Conservation (phyloP, 2,888 invertebrate species). For the Tanytarsus gracilentus region DNA sequence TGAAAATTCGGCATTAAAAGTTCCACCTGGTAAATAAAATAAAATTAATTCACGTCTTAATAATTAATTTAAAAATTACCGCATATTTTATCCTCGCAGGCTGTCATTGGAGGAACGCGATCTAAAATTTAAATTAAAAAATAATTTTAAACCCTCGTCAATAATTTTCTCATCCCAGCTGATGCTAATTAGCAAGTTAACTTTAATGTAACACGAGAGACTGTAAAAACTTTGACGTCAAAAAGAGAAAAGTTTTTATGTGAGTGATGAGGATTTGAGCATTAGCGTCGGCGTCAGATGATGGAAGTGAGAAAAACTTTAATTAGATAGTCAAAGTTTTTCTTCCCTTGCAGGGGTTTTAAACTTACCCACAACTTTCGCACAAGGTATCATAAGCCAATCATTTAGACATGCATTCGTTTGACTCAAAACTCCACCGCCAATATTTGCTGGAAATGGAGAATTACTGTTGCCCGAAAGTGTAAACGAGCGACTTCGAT, state of each 20-base stretch:
- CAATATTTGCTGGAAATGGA: constrained; percentile 51
- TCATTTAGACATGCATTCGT: constrained; percentile 65
- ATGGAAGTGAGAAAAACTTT: not conserved
- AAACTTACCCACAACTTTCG: constrained; percentile 40
- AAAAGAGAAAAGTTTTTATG: no score
- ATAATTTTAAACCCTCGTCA: not conserved
- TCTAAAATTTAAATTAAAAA: constrained; percentile 30
- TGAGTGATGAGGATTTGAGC: no score
- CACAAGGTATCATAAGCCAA: constrained; percentile 73
- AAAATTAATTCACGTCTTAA: constrained; percentile 5
- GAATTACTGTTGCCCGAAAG: constrained; percentile 67
- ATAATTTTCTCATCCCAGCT: no score
- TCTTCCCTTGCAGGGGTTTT: not conserved
- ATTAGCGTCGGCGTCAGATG: no score
- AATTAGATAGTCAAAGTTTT: not conserved
- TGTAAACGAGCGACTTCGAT: constrained; percentile 64
- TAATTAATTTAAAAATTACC: constrained; percentile 7
- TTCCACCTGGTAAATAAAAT: constrained; percentile 50
- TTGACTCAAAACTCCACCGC: constrained; percentile 53
- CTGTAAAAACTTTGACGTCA: no score
- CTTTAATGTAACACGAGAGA: no score
- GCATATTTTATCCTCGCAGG: constrained; percentile 72
- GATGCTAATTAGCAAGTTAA: no score
- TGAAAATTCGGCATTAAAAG: constrained; percentile 64
- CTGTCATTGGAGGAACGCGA: constrained; percentile 47